Conservation (phyloP, 1,140 invertebrate species). For the Pseudomyrmex cubaensis region DNA sequence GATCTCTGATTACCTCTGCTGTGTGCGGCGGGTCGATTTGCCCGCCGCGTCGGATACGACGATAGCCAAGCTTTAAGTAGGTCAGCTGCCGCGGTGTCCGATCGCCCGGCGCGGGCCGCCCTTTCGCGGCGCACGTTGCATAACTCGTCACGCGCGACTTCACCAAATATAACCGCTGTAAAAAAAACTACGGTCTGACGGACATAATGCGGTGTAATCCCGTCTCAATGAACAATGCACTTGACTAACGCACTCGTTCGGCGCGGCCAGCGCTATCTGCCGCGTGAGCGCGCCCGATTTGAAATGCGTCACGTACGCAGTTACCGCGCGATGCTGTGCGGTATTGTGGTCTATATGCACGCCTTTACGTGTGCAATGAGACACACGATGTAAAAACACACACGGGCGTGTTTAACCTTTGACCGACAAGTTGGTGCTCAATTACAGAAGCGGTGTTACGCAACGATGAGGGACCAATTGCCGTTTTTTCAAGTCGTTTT, state of each 20-base stretch:
- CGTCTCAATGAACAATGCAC: slow-evolving; percentile 75
- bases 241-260: slow-evolving; percentile 77
- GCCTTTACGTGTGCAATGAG: too few species aligned
- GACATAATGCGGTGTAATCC: slow-evolving; percentile 74
- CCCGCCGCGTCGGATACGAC: slow-evolving; percentile 63
- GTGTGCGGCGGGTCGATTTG: slow-evolving; percentile 53
- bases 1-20: slow-evolving; percentile 49
- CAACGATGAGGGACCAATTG: background rate
- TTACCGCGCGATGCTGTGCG: background rate
- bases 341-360: background rate
- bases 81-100: slow-evolving; percentile 76
- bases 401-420: background rate
- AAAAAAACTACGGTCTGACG: slow-evolving; percentile 71
- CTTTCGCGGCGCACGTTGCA: slow-evolving; percentile 75
- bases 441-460: slow-evolving; percentile 5
- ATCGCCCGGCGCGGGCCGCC: slow-evolving; percentile 63
- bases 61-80: slow-evolving; percentile 71
- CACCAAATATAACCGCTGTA: slow-evolving; percentile 73
- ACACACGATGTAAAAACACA: too few species aligned
- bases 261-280: slow-evolving; percentile 55
- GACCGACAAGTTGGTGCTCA: background rate
- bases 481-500: background rate
- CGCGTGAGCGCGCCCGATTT: slow-evolving; percentile 63
- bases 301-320: slow-evolving; percentile 7
- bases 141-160: slow-evolving; percentile 76